phyloP scores from a whole-genome alignment of 2,113 vertebrate genomes.

The Menidia beryllina region DNA sequence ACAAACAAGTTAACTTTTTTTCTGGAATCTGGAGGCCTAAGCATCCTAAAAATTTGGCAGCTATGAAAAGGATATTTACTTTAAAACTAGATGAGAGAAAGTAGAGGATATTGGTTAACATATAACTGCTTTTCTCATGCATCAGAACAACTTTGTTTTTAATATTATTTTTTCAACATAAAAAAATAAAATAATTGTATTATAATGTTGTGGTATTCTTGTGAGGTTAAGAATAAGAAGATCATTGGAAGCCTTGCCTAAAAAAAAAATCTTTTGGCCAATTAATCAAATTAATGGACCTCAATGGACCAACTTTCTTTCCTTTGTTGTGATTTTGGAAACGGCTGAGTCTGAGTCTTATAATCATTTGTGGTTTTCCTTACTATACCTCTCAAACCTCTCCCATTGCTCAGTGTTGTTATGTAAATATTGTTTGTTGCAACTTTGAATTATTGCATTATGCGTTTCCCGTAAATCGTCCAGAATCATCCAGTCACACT shows the following conservation, averaged over 20 bases:
- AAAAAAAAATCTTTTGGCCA: conserved; percentile 16
- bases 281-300: conserved; percentile 21
- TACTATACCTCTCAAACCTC: not conserved
- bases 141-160: no score
- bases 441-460: not conserved
- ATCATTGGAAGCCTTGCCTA: conserved; percentile 2
- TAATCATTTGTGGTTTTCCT: conserved; percentile 8
- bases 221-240: not conserved
- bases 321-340: conserved; percentile 1
- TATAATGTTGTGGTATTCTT: no score
- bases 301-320: conserved; percentile 14
- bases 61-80: no score
- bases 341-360: not conserved
- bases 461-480: not conserved
- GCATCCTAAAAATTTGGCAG: no score
- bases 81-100: no score
- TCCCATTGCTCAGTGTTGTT: not conserved
- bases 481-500: not conserved
- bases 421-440: conserved; percentile 6
- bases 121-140: no score
- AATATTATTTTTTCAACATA: no score
- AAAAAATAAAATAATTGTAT: no score
- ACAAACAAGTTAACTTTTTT: no score
- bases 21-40: no score
- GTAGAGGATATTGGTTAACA: no score